Base-by-base conservation (phyloP, 1,140 invertebrate genomes). In the Cydia fagiglandana region DNA sequence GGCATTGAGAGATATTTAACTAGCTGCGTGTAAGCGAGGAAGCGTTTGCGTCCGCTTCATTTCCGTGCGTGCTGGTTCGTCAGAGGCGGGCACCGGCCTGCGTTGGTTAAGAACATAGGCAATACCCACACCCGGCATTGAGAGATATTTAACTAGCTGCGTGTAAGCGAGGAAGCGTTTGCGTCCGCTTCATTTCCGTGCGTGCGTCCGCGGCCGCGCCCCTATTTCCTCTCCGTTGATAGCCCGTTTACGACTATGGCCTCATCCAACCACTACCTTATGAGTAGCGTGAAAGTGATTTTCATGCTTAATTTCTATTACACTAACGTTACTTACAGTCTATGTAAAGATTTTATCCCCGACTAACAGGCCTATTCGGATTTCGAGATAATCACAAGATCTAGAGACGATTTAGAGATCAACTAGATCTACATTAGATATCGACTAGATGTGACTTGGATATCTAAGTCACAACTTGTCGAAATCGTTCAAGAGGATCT, bases 21-120 rank as follows among this genome's bases (percentile, higher is more conserved):
- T 41, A 73, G 81, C 73, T 81, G 80, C 76, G 80, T 79, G 80
- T 73, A 76, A 79, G 73, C 66, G 73, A 77, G 80, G 74, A 83
- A 79, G 75, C 78, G 74, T 76, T 76, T 82, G 83, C 77, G 84
- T 74, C 66, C 78, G 76, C 64, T 84, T 88, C 84, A 87, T 88
- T 88, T 88, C 85, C 85, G 84, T 81, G 81, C 83, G 80, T 86
- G 83, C 75, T n/a, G n/a, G n/a, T n/a, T n/a, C n/a, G n/a, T n/a
- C n/a, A n/a, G n/a, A n/a, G n/a, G n/a, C n/a, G n/a, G n/a, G 15
- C 34, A 9, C 5, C 50, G 9, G 20, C 38, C 10, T 28, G 74
- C 74, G 17, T 24, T 53, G 15, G 50, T 6, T 61, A 61, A 24
- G 9, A 20, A 61, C 10, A 20, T n/a, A 12, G 56, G 20, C 24